phyloP scores from a whole-genome alignment of 2,113 vertebrate genomes.

The Noctilio leporinus region DNA sequence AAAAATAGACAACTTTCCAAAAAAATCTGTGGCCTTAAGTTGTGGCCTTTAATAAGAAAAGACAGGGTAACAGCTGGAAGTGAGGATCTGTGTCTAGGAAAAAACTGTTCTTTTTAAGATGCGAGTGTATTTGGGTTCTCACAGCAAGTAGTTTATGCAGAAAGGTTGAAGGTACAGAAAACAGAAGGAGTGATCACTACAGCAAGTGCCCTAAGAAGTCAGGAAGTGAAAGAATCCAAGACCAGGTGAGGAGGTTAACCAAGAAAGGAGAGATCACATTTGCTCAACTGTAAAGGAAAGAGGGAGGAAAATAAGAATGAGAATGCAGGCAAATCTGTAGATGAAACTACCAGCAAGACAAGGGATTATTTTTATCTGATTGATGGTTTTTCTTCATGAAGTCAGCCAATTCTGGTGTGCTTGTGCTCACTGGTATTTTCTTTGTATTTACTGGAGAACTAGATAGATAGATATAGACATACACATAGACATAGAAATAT shows the following conservation, averaged over 20 bases:
- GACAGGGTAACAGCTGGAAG: neutral
- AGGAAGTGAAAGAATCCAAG: neutral
- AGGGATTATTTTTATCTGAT: neutral
- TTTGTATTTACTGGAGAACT: neutral
- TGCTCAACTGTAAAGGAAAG: neutral
- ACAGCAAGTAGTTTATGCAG: neutral
- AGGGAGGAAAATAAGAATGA: neutral
- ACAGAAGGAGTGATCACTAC: neutral
- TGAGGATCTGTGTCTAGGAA: neutral
- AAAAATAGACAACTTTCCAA: neutral
- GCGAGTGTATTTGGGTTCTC: neutral
- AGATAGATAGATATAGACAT: neutral
- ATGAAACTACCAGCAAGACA: neutral
- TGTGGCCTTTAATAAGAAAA: neutral
- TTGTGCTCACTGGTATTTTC: neutral
- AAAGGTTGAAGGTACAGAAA: neutral
- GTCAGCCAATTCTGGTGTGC: neutral
- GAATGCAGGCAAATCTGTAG: neutral
- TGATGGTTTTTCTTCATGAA: neutral
- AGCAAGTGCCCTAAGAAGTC: neutral
- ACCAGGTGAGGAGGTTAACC: neutral
- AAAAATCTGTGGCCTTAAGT: neutral
- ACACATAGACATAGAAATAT: neutral
- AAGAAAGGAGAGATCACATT: neutral
- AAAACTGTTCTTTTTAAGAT: neutral